Evolutionary conservation across 2,797 vertebrate species (phyloP).

Genomic region (Hyperoplus lanceolatus): DNA sequence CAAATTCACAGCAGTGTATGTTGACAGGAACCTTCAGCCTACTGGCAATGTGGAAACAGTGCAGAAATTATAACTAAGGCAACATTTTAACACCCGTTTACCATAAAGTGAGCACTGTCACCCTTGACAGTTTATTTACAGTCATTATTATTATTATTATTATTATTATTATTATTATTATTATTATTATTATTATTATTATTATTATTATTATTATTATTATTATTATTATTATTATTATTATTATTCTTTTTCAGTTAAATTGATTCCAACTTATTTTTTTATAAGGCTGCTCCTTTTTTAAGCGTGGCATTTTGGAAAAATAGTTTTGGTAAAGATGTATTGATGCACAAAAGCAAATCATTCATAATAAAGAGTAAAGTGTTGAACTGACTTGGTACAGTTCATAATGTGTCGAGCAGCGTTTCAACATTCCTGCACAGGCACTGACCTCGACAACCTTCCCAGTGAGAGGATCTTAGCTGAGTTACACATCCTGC

Average conservation of each 20-base stretch:
- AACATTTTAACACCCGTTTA: conserved; percentile 18
- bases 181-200: too few species aligned
- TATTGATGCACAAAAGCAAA: background rate
- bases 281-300: background rate
- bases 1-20: background rate
- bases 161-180: too few species aligned
- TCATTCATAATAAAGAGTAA: background rate
- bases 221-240: conserved; percentile 10
- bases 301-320: background rate
- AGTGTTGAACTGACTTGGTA: background rate
- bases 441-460: background rate
- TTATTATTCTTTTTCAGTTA: background rate
- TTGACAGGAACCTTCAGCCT: conserved; percentile 11
- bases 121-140: too few species aligned
- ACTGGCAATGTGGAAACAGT: conserved; percentile 8
- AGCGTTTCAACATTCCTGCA: conserved; percentile 2
- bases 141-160: too few species aligned
- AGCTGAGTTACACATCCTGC: conserved; percentile 16
- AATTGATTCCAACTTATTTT: background rate
- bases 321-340: background rate
- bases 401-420: background rate
- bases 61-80: background rate
- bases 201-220: too few species aligned
- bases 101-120: background rate
- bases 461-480: background rate